Base-by-base conservation (phyloP, 2,113 vertebrate species). In the Xiphias gladius region DNA sequence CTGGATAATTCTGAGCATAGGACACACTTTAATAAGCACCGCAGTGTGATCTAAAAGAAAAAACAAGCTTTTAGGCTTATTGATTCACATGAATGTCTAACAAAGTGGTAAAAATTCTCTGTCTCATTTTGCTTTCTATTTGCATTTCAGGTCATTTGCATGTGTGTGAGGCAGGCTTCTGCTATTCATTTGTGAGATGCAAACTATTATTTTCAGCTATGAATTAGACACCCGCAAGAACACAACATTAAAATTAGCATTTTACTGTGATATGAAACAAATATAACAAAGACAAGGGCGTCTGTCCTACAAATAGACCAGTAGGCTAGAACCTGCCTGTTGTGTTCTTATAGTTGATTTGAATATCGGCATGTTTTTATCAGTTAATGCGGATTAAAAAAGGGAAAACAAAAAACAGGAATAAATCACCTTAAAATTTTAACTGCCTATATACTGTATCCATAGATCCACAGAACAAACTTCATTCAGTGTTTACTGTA, bases 91-190 rank as follows among this genome's bases (percentile, higher is more conserved):
- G 8, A 46, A 16, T 55, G 12, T 54, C 22, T 68, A 52, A 19
- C 41, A 64, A 55, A 48, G 62, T 73, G 43, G n/a, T n/a, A n/a
- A 28, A 10, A 54, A 13, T 50, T 46, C 10, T 6, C 13, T 4
- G 0, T 75, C 35, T 50, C 39, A 2, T 43, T 66, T 79, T 63
- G 46, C 24, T 78, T 41, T 71, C 37, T 30, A 71, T 83, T 80
- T 83, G 67, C n/a, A 26, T 69, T 76, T 80, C 30, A 32, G 64
- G 72, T 67, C 22, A 46, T 52, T 75, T 43, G 20, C 30, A 75
- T 50, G 20, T n/a, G n/a, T n/a, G n/a, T 7, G 26, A 68, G 17
- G 9, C 3, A 3, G 73, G 14, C 35, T 24, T 54, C 24, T 22
- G 58, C 50, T 19, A 11, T 75, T 80, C 37, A 70, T 75, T 35